A percentile compares a stretch with the other conserved stretches of the same genome.
These are phyloP conservation scores for Drosophila oshimai DNA, from an alignment of 1,140 invertebrate genomes.

Conservation along the genomic window DNA sequence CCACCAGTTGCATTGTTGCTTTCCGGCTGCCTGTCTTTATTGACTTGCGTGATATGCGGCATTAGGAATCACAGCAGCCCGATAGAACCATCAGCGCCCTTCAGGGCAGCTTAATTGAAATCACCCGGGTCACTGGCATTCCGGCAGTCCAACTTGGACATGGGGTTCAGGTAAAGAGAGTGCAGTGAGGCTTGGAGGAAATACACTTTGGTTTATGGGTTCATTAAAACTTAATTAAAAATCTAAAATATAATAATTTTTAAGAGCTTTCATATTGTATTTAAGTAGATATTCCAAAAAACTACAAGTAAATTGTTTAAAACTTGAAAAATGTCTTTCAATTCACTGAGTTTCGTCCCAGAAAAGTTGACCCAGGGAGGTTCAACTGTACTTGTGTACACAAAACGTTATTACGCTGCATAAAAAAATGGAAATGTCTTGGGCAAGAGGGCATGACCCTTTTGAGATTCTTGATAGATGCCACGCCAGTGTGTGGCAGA, in stretches of 20 bases:
- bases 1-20: conserved; percentile 17
- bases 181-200: too few relatives aligned
- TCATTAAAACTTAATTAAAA: too few relatives aligned
- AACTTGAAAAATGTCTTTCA: too few relatives aligned
- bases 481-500: conserved; percentile 36
- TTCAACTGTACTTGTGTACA: neutral
- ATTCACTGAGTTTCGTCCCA: neutral
- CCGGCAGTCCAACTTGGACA: neutral
- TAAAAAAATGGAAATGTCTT: conserved; percentile 25
- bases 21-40: neutral
- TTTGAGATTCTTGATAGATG: conserved; percentile 31
- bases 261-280: too few relatives aligned
- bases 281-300: too few relatives aligned
- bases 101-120: conserved; percentile 12
- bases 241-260: too few relatives aligned
- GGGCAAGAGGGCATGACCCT: conserved; percentile 41
- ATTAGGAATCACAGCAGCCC: conserved; percentile 27
- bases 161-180: neutral
- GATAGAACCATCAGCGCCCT: conserved; percentile 5
- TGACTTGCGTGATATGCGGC: conserved; percentile 28
- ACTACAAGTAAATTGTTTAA: neutral
- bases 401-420: conserved; percentile 23
- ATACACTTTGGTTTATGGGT: too few relatives aligned
- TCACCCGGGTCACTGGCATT: neutral
- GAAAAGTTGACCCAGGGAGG: neutral